phyloP scores from a whole-genome alignment of 2,888 invertebrate genomes.

The Hirtodrosophila duncani region DNA sequence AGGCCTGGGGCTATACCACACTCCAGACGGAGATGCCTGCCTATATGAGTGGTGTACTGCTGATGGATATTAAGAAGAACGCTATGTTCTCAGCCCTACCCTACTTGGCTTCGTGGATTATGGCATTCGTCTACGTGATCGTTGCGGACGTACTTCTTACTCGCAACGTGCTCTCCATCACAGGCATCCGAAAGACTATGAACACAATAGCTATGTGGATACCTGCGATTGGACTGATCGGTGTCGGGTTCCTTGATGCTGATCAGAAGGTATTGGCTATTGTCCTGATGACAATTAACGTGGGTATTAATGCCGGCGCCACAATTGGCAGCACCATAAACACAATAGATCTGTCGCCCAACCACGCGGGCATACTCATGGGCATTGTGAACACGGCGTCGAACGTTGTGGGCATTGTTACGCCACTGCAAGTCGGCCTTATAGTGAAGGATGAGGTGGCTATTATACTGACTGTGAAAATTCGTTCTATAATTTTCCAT shows the following conservation, averaged over 20 bases:
- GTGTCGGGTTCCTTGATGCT: constrained; percentile 79
- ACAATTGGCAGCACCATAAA: constrained; percentile 83
- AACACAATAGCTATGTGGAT: constrained; percentile 77
- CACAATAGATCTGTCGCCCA: constrained; percentile 85
- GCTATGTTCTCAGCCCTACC: constrained; percentile 80
- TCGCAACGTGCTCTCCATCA: constrained; percentile 75
- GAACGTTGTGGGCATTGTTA: constrained; percentile 82
- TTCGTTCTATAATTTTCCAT: constrained; percentile 38
- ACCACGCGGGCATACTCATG: constrained; percentile 84
- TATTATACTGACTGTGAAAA: too few species aligned
- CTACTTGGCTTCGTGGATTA: constrained; percentile 80
- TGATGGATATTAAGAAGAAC: constrained; percentile 81
- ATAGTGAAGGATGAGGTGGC: constrained; percentile 82
- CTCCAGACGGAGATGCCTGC: constrained; percentile 85
- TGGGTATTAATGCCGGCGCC: constrained; percentile 80
- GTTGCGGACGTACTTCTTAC: constrained; percentile 78
- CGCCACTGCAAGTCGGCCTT: constrained; percentile 81
- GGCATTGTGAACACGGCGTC: constrained; percentile 83
- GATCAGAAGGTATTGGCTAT: constrained; percentile 74
- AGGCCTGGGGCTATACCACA: constrained; percentile 86
- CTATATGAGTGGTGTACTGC: constrained; percentile 83
- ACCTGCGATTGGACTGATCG: constrained; percentile 80
- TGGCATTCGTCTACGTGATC: constrained; percentile 79
- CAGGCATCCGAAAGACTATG: constrained; percentile 63
- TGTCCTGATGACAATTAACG: constrained; percentile 81